These are phyloP conservation scores for Rhinogobius similis DNA, from an alignment of 2,113 vertebrate genomes.

Conservation along the genomic window DNA sequence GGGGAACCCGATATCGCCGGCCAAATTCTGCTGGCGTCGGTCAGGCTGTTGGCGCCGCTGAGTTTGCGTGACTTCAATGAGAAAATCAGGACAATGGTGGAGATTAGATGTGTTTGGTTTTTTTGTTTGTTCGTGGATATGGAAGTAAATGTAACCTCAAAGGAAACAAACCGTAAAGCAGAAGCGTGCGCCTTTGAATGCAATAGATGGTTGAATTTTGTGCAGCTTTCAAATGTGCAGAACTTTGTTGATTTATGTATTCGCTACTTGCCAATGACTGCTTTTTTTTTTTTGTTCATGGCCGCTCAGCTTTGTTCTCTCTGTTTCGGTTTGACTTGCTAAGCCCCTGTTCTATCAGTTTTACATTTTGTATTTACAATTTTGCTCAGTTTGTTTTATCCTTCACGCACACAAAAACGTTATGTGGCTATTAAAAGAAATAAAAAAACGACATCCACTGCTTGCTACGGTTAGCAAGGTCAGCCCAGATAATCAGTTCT, in stretches of 20 bases:
- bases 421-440: too few relatives aligned
- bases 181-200: neutral
- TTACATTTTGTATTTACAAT: too few relatives aligned
- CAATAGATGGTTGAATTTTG: neutral
- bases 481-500: too few relatives aligned
- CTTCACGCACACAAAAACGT: too few relatives aligned
- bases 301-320: too few relatives aligned
- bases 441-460: too few relatives aligned
- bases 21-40: constrained; percentile 57
- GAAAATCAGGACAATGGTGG: neutral
- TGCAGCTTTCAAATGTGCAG: neutral
- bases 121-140: neutral
- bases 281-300: too few relatives aligned
- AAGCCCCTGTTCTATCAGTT: too few relatives aligned
- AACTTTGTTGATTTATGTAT: neutral
- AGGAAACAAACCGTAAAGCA: neutral
- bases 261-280: too few relatives aligned
- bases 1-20: constrained; percentile 74
- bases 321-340: neutral
- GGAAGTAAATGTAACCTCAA: neutral
- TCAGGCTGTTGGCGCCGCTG: constrained; percentile 27
- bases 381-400: too few relatives aligned
- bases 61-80: neutral
- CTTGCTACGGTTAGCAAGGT: too few relatives aligned
- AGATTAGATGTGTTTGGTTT: neutral